Conservation (phyloP, 2,797 vertebrate genomes). For the Rhinophrynus dorsalis region DNA sequence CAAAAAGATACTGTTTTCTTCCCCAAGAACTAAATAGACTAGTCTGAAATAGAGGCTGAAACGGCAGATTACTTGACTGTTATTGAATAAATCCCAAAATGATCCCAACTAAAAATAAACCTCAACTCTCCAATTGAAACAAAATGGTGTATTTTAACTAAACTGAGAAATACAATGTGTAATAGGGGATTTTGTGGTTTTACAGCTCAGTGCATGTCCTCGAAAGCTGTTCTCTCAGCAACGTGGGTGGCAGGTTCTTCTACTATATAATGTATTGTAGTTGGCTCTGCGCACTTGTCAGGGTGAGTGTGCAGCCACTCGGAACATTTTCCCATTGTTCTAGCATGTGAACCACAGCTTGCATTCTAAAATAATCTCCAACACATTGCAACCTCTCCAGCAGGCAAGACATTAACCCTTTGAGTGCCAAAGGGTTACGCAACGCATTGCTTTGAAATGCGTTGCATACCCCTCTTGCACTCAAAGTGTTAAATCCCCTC, state of each 20-base stretch:
- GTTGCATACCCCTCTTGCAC: too few species aligned
- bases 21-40: constrained; percentile 58
- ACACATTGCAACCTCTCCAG: too few species aligned
- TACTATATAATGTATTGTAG: constrained; percentile 95
- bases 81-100: constrained; percentile 62
- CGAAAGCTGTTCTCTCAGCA: constrained; percentile 91
- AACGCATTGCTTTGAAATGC: too few species aligned
- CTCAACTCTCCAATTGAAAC: constrained; percentile 61
- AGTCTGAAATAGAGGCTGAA: constrained; percentile 58
- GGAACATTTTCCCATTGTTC: constrained; percentile 97
- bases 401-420: too few species aligned
- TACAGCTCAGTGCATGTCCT: constrained; percentile 93
- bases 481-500: too few species aligned
- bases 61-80: constrained; percentile 53
- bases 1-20: constrained; percentile 49
- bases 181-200: constrained; percentile 91
- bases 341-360: constrained; percentile 85
- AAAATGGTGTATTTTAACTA: constrained; percentile 83
- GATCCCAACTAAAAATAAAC: constrained; percentile 55
- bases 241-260: constrained; percentile 97
- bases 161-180: constrained; percentile 90
- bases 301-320: constrained; percentile 93
- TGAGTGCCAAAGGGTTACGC: too few species aligned
- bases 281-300: constrained; percentile 95
- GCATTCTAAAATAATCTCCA: too few species aligned